Percentiles rank a stretch among this genome's conserved stretches.
These are phyloP conservation scores for Gymnorhina tibicen DNA, from an alignment of 2,113 vertebrate genomes.

Conservation along the genomic window DNA sequence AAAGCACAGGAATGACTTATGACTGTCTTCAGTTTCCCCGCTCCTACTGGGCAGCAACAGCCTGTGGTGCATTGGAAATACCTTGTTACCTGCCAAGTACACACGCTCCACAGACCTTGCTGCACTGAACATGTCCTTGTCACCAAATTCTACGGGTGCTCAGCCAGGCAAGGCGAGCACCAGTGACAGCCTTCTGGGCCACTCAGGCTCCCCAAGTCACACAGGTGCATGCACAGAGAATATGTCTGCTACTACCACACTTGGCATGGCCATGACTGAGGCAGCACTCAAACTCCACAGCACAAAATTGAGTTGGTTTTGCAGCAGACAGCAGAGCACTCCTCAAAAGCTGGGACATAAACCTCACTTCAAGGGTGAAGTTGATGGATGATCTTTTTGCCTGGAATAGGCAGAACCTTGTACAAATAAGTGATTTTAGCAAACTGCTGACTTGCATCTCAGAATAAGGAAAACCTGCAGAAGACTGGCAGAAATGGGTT, in stretches of 20 bases:
- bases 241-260: accelerated
- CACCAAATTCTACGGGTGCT: not conserved
- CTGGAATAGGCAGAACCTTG: not conserved
- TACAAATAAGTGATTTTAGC: not conserved
- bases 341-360: not conserved
- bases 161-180: not conserved
- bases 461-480: not conserved
- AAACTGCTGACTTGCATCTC: not conserved
- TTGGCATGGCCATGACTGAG: not conserved
- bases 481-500: not conserved
- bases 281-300: not conserved
- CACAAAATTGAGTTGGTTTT: not conserved
- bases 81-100: not conserved
- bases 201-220: not conserved
- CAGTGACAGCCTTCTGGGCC: not conserved
- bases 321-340: not conserved
- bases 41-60: not conserved
- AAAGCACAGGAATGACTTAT: not conserved
- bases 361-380: not conserved
- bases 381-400: not conserved
- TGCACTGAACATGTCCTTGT: not conserved
- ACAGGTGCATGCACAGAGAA: not conserved
- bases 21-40: not conserved
- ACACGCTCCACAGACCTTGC: not conserved
- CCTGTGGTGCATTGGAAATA: not conserved